Percentiles rank a stretch among this genome's conserved stretches.
phyloP scores from a whole-genome alignment of 2,113 vertebrate genomes.

The Girardinichthys multiradiatus region DNA sequence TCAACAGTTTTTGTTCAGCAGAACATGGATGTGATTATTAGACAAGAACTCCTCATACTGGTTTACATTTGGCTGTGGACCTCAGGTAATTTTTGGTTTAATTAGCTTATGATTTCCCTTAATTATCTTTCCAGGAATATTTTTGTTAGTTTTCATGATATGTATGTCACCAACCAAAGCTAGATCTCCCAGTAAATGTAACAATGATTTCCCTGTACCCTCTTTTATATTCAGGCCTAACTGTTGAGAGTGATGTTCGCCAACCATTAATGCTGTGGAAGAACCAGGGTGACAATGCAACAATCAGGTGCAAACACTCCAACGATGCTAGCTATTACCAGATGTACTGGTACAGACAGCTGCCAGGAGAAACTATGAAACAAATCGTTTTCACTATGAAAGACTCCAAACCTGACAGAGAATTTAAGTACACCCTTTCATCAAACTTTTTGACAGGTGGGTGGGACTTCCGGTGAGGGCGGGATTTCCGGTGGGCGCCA shows the following conservation, averaged over 20 bases:
- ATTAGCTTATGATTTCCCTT: not conserved
- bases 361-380: conserved; percentile 25
- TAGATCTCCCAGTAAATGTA: not conserved
- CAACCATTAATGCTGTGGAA: conserved; percentile 7
- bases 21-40: not conserved
- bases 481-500: no score
- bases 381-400: conserved; percentile 40
- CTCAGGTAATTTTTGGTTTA: conserved; percentile 12
- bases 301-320: conserved; percentile 47
- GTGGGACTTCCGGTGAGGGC: no score
- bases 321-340: accelerated
- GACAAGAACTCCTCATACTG: not conserved
- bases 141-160: no score
- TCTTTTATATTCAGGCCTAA: not conserved
- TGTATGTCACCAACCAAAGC: not conserved
- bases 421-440: no score
- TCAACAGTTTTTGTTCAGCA: not conserved
- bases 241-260: conserved; percentile 1
- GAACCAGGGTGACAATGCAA: not conserved
- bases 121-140: no score
- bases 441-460: no score
- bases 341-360: conserved; percentile 75
- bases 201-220: not conserved
- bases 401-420: no score
- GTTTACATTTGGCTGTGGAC: not conserved